Base-by-base conservation (phyloP, 2,113 vertebrate species). In the Otolemur garnettii region DNA sequence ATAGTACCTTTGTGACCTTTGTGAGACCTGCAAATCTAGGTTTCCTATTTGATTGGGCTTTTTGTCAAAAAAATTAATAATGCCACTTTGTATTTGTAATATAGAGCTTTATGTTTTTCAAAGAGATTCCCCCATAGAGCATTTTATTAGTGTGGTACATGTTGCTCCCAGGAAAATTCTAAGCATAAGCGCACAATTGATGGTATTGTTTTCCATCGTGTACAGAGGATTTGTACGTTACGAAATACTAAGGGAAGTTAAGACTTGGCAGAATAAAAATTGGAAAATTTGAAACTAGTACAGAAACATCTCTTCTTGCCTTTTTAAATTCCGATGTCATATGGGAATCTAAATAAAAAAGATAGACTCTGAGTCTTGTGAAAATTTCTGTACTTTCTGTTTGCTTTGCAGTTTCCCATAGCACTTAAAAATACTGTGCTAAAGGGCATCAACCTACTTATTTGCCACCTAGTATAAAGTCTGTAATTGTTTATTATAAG, bases 241-340 rank as follows among this genome's bases (percentile, higher is more conserved):
- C 53, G 45, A 96, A 96, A 92, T 78, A 60, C 24, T 78, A 24
- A 38, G 38, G n/a, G 45, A 74, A 72, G 6, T 94, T 90, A 87
- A 96, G 53, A 86, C 22, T 92, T 95, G 87, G 81, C 87, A 95
- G 55, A 75, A 90, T 60, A 82, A 94, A 97, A 95, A 84, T 26
- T 69, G 90, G 72, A 96, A 92, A 90, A 66, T 89, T 57, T n/a
- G 30, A 94, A 95, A 69, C 59, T 77, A 80, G 5, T 89, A 35
- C 68, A 81, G 86, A 93, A 93, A 57, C 26, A 75, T 86, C 33
- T 92, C 74, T 50, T 62, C 82, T 71, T 86, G 30, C 53, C 26
- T 93, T 6, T 94, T 96, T 79, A 94, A 97, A 96, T 95, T 93
- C 91, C 72, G 71, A 3, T n/a, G 42, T 95, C 53, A 72, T 53